Evolutionary conservation across 2,113 vertebrate species (phyloP).

Genomic region (Corythaeola cristata): DNA sequence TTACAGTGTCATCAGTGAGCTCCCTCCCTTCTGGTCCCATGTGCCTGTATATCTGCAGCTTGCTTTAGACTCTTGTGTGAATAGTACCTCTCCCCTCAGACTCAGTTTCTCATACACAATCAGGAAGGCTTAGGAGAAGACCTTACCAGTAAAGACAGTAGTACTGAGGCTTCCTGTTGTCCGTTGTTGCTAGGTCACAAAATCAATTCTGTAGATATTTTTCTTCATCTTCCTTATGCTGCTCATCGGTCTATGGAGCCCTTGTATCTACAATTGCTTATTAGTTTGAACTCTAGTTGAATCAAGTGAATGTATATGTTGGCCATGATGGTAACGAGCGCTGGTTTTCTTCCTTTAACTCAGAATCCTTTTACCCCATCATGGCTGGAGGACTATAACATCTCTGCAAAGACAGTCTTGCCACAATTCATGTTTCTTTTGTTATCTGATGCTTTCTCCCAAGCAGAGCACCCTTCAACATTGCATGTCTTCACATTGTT

Average conservation of each 20-base stretch:
- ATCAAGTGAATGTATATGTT: not conserved
- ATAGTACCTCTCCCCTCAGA: not conserved
- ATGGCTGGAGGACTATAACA: not conserved
- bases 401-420: not conserved
- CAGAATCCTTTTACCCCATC: not conserved
- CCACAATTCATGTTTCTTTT: not conserved
- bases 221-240: not conserved
- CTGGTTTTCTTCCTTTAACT: not conserved
- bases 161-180: not conserved
- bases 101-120: not conserved
- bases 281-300: not conserved
- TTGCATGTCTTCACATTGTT: not conserved
- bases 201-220: not conserved
- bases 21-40: not conserved
- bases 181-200: not conserved
- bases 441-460: not conserved
- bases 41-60: not conserved
- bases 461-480: not conserved
- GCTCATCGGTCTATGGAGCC: not conserved
- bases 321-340: not conserved
- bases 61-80: not conserved
- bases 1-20: not conserved
- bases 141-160: not conserved
- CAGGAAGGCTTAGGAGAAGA: not conserved
- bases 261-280: not conserved